phyloP scores from a whole-genome alignment of 2,888 invertebrate species.

The Hypselothyrea guttata region DNA sequence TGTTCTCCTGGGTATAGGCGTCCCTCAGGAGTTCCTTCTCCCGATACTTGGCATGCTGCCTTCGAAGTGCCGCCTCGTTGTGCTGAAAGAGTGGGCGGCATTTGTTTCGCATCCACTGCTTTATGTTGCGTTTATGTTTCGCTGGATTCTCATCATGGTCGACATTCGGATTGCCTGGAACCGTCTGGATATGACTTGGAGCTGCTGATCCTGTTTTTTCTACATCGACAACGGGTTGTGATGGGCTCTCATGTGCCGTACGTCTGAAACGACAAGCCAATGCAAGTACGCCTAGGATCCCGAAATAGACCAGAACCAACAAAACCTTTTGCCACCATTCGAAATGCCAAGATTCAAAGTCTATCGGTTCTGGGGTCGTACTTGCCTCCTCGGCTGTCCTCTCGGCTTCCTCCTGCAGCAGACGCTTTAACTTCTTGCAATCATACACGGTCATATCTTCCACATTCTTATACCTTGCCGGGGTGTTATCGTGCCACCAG shows the following conservation, averaged over 20 bases:
- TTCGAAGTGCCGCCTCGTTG: slow-evolving; percentile 41
- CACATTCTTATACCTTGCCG: slow-evolving; percentile 49
- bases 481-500: slow-evolving; percentile 36
- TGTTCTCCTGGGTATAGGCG: slow-evolving; percentile 19
- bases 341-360: too few species aligned
- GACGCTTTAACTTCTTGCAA: slow-evolving; percentile 49
- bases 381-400: too few species aligned
- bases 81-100: slow-evolving; percentile 56
- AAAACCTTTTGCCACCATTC: slow-evolving; percentile 42
- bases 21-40: slow-evolving; percentile 26
- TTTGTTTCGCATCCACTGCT: slow-evolving; percentile 42
- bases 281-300: slow-evolving; percentile 20
- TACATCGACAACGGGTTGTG: not conserved
- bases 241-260: not conserved
- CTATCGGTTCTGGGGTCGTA: rapidly evolving
- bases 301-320: slow-evolving; percentile 6
- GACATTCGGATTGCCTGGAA: too few species aligned
- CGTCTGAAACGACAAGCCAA: slow-evolving; percentile 16
- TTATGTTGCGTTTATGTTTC: slow-evolving; percentile 16
- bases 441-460: slow-evolving; percentile 48
- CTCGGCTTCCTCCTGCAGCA: slow-evolving; percentile 26
- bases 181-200: not conserved
- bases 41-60: slow-evolving; percentile 21
- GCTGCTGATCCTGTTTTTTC: not conserved
- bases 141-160: not conserved